phyloP scores from a whole-genome alignment of 2,888 invertebrate genomes.

The Entomobrya multifasciata region DNA sequence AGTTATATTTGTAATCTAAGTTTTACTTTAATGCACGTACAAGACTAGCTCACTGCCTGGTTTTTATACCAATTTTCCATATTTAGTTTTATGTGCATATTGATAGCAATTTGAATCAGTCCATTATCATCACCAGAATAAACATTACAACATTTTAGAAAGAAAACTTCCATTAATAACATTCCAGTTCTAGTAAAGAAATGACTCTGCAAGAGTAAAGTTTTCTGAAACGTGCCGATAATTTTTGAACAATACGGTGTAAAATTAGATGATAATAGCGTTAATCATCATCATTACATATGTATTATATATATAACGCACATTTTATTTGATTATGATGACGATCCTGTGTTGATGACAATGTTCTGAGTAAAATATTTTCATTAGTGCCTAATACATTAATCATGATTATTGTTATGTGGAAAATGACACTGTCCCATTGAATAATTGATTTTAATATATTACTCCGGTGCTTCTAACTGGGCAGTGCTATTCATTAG shows the following conservation, averaged over 20 bases:
- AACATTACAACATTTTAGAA: too few species aligned
- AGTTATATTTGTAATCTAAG: conserved; percentile 12
- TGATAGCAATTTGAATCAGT: too few species aligned
- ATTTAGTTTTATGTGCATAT: too few species aligned
- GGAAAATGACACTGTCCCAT: conserved; percentile 57
- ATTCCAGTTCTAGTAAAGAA: background rate
- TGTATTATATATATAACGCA: conserved; percentile 21
- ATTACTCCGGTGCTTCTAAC: background rate
- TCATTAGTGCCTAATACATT: conserved; percentile 63
- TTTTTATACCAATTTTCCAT: too few species aligned
- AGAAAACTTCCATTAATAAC: too few species aligned
- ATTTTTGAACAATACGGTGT: conserved; percentile 27
- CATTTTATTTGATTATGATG: conserved; percentile 62
- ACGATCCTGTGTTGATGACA: conserved; percentile 44
- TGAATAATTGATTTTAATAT: conserved; percentile 69
- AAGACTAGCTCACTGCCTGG: too few species aligned
- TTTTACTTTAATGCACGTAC: too few species aligned
- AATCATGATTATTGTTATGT: conserved; percentile 64
- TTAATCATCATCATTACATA: too few species aligned
- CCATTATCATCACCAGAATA: too few species aligned
- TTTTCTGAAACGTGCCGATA: conserved; percentile 38
- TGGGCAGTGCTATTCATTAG: too few species aligned
- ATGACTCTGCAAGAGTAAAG: conserved; percentile 14
- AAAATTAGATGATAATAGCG: conserved; percentile 36
- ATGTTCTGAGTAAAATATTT: conserved; percentile 60